phyloP scores from a whole-genome alignment of 2,113 vertebrate genomes.

The Platichthys stellatus region DNA sequence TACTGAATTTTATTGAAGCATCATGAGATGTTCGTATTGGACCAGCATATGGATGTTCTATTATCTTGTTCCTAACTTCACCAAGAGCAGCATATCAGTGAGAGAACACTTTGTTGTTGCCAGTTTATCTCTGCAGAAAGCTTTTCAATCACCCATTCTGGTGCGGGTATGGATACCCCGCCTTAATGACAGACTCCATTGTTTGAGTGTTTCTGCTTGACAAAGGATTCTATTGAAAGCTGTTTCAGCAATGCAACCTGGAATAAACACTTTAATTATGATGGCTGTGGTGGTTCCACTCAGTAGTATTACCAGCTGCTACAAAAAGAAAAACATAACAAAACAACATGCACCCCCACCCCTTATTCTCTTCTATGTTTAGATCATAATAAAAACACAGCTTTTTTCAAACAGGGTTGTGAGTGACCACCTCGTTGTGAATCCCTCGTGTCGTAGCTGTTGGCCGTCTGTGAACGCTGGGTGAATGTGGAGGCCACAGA shows the following conservation, averaged over 20 bases:
- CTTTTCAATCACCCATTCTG: not conserved
- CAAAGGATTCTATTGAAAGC: not conserved
- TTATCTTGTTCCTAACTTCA: no score
- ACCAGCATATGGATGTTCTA: no score
- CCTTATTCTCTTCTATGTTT: not conserved
- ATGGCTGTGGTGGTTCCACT: not conserved
- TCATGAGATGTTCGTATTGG: no score
- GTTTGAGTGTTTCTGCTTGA: not conserved
- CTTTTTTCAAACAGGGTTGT: constrained; percentile 31
- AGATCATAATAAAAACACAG: not conserved
- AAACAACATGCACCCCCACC: not conserved
- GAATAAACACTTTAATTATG: not conserved
- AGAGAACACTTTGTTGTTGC: no score
- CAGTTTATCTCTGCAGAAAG: no score
- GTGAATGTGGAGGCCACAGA: constrained; percentile 72
- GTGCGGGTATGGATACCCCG: not conserved
- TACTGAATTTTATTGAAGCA: not conserved
- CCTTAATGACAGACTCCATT: not conserved
- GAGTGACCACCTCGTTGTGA: constrained; percentile 43
- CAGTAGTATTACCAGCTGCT: not conserved
- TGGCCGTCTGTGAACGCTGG: constrained; percentile 52
- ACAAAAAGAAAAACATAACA: not conserved
- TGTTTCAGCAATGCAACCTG: not conserved
- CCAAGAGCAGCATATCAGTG: no score
- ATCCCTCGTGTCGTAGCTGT: constrained; percentile 47